Percentiles rank a stretch among this genome's conserved stretches.
Conservation (phyloP, 2,113 vertebrate genomes). For the Planiliza haematocheilus region DNA sequence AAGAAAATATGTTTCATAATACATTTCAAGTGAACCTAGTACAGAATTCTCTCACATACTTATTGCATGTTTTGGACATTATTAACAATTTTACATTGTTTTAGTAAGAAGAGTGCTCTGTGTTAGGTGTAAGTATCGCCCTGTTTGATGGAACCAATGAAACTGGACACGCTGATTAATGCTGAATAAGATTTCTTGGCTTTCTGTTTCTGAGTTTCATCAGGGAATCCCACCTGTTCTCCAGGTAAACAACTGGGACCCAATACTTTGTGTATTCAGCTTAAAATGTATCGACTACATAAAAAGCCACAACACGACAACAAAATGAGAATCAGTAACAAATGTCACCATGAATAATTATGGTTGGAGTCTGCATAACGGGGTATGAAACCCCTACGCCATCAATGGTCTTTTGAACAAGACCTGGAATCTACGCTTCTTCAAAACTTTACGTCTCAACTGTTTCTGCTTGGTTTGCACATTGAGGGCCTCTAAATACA, state of each 20-base stretch:
- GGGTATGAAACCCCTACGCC: constrained; percentile 1
- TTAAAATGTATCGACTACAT: constrained; percentile 34
- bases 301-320: constrained; percentile 33
- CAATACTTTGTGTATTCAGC: constrained; percentile 36
- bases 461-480: constrained; percentile 25
- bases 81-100: constrained; percentile 17
- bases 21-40: constrained; percentile 5
- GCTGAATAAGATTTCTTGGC: not conserved
- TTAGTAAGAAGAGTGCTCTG: constrained; percentile 31
- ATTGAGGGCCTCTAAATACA: constrained; percentile 27
- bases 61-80: constrained; percentile 20
- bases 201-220: constrained; percentile 22
- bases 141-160: constrained; percentile 2
- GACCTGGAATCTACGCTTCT: constrained; percentile 30
- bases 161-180: not conserved
- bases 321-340: constrained; percentile 40
- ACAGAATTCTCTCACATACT: constrained; percentile 30
- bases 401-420: constrained; percentile 45
- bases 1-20: constrained; percentile 4
- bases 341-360: constrained; percentile 29
- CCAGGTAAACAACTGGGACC: constrained; percentile 10
- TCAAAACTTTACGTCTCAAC: constrained; percentile 17
- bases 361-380: constrained; percentile 43
- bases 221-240: constrained; percentile 10
- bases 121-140: constrained; percentile 1